A percentile compares a stretch with the other conserved stretches of the same genome.
Evolutionary conservation across 1,140 invertebrate genomes (phyloP).

Genomic region (Aporrectodea caliginosa): DNA sequence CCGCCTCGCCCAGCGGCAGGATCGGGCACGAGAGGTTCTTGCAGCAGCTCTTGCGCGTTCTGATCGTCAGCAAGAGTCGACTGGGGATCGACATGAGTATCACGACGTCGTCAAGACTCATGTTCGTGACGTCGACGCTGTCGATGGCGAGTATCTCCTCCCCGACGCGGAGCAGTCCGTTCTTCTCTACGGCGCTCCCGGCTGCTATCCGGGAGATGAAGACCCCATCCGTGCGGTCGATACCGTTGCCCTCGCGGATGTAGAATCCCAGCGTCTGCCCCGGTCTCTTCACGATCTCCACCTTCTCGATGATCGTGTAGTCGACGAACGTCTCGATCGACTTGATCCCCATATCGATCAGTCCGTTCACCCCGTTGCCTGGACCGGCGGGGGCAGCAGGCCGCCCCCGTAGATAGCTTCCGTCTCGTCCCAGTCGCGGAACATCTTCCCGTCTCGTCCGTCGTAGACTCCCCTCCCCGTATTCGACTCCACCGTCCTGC

Average conservation of each 20-base stretch:
- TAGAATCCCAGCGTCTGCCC: slow-evolving; percentile 97
- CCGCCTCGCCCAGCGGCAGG: slow-evolving; percentile 58
- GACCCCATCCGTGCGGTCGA: slow-evolving; percentile 87
- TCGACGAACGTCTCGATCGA: slow-evolving; percentile 30
- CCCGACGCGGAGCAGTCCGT: slow-evolving; percentile 92
- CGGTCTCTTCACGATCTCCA: slow-evolving; percentile 98
- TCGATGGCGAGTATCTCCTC: slow-evolving; percentile 98
- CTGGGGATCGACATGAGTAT: slow-evolving; percentile 99
- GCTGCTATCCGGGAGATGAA: slow-evolving; percentile 95
- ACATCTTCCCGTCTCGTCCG: neutral
- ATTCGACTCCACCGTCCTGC: neutral
- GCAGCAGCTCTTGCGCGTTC: slow-evolving; percentile 47
- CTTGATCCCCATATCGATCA: slow-evolving; percentile 20
- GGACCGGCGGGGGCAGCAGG: neutral
- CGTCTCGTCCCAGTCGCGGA: neutral
- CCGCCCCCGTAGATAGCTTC: neutral
- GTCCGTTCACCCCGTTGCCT: neutral
- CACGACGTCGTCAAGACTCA: slow-evolving; percentile 97
- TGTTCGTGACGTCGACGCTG: slow-evolving; percentile 91
- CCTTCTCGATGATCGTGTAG: slow-evolving; percentile 71
- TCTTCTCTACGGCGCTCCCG: slow-evolving; percentile 76
- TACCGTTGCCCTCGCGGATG: slow-evolving; percentile 92
- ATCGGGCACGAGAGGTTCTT: slow-evolving; percentile 46
- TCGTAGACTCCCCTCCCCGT: neutral
- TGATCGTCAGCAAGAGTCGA: slow-evolving; percentile 84